Base-by-base conservation (phyloP, 2,113 vertebrate genomes). In the Pipa parva region DNA sequence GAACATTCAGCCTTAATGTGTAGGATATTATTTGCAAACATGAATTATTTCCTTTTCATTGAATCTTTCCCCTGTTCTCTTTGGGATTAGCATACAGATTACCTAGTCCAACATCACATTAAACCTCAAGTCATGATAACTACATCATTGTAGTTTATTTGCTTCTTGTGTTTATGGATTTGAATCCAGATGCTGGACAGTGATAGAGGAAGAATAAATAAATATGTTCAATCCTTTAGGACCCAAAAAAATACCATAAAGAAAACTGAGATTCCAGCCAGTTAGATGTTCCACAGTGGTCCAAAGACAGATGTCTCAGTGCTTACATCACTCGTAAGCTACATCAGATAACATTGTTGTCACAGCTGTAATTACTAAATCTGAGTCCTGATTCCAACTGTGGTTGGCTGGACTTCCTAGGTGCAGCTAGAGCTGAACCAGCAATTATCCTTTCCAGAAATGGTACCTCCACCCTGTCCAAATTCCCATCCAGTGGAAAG, bases 341-440 rank as follows among this genome's bases (percentile, higher is more conserved):
- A 27, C 28, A 49, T 67, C 39, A 12, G 15, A 48, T 46, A 49
- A 39, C 20, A 48, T 68, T 68, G 56, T 68, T 68, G 64, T 59
- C 64, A 59, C 64, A 68, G 64, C 64, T 68, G 64, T 50, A 68
- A 51, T 39, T 55, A 51, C 56, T 50, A 48, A 18, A 52, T 51
- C 37, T 24, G 25, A 54, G 50, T 42, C 31, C 22, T 58, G 42
- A 42, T 28, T 49, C 36, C 42, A 24, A 22, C 55, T 27, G 29
- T 26, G 21, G n/a, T 65, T 65, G 63, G 63, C 52, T 42, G 63
- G 54, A 50, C 42, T 51, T 51, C 64, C 24, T 59, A 37, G 55
- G 55, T 59, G 55, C 42, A 59, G 42, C 33, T 10, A 33, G 33
- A 25, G 55, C 64, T 51, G 55, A 51, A 56, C 29, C 64, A 68